phyloP scores from a whole-genome alignment of 2,888 invertebrate genomes.

The Cerceris ruficornis region DNA sequence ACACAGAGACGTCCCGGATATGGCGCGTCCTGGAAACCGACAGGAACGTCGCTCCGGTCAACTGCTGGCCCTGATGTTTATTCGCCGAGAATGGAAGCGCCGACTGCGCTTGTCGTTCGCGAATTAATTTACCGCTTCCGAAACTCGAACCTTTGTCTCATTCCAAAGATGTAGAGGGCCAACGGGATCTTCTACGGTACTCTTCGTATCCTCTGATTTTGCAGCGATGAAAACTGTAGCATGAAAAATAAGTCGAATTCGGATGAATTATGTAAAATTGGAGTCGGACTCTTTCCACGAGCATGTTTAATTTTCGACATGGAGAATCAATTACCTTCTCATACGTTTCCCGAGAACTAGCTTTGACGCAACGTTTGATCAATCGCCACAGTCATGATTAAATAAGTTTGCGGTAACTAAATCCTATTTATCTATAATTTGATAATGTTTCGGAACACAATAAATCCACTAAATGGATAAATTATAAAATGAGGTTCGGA shows the following conservation, averaged over 20 bases:
- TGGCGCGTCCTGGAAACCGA: slow-evolving; percentile 50
- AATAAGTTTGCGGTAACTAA: slow-evolving; percentile 35
- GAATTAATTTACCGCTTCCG: slow-evolving; percentile 71
- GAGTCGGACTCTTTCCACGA: slow-evolving; percentile 17
- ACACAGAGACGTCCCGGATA: slow-evolving; percentile 53
- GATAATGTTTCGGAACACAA: background rate
- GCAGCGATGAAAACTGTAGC: slow-evolving; percentile 24
- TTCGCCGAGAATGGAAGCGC: slow-evolving; percentile 64
- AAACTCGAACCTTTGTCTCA: slow-evolving; percentile 29
- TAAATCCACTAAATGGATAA: slow-evolving; percentile 35
- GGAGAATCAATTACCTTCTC: slow-evolving; percentile 9
- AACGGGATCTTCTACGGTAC: background rate
- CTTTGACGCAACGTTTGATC: slow-evolving; percentile 8
- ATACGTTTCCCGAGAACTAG: background rate
- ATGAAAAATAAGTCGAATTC: background rate
- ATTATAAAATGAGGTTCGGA: slow-evolving; percentile 43
- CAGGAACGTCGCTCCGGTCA: slow-evolving; percentile 63
- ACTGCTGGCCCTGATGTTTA: slow-evolving; percentile 78
- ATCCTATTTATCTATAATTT: slow-evolving; percentile 13
- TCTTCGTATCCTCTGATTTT: slow-evolving; percentile 9
- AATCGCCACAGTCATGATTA: slow-evolving; percentile 30
- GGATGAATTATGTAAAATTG: slow-evolving; percentile 17
- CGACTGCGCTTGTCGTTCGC: slow-evolving; percentile 77
- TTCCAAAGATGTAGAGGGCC: slow-evolving; percentile 18
- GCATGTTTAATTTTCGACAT: slow-evolving; percentile 13